A percentile compares a stretch with the other conserved stretches of the same genome.
Conservation (phyloP, 2,113 vertebrate species). For the Maccullochella peelii region DNA sequence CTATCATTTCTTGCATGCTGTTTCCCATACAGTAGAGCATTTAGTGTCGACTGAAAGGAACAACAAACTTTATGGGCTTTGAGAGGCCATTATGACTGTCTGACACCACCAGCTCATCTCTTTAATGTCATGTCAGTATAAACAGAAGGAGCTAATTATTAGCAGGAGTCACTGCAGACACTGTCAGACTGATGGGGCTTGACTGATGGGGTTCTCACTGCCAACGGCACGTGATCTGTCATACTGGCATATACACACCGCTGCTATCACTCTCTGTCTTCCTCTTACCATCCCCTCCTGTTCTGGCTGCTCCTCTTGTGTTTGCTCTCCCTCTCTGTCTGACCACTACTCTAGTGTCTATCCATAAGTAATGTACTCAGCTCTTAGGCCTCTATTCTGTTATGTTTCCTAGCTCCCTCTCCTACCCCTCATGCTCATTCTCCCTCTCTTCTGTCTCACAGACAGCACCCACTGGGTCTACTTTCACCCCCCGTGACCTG, state of each 20-base stretch:
- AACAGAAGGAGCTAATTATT: conserved; percentile 61
- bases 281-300: conserved; percentile 7
- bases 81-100: conserved; percentile 49
- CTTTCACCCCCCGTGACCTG: conserved; percentile 57
- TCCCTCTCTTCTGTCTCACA: conserved; percentile 22
- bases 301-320: not conserved
- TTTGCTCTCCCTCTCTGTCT: conserved; percentile 22
- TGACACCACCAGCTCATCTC: conserved; percentile 44
- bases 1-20: not conserved
- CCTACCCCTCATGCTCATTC: not conserved
- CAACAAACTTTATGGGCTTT: conserved; percentile 29
- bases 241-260: conserved; percentile 7
- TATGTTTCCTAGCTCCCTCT: not conserved
- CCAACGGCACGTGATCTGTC: conserved; percentile 9
- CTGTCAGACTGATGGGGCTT: conserved; percentile 18
- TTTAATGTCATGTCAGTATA: conserved; percentile 58
- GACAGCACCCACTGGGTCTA: conserved; percentile 64
- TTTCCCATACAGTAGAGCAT: not conserved
- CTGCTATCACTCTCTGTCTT: conserved; percentile 33
- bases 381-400: conserved; percentile 8
- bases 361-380: conserved; percentile 2
- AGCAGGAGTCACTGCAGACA: conserved; percentile 23
- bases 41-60: conserved; percentile 32
- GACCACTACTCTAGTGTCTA: not conserved
- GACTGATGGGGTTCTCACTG: conserved; percentile 29